Base-by-base conservation (phyloP, 2,888 invertebrate genomes). In the Spicauda simplicius region DNA sequence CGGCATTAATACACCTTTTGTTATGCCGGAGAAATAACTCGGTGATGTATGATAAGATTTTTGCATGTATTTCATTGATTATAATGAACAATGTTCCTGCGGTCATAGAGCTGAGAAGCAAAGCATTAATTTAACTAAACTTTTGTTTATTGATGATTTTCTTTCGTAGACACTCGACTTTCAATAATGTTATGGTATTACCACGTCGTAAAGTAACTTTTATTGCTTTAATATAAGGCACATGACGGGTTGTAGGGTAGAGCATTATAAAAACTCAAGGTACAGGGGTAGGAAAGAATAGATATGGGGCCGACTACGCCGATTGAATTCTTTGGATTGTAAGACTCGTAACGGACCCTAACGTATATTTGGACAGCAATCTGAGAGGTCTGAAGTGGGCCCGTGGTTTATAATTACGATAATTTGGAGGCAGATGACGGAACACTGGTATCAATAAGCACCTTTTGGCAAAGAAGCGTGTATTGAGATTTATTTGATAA, bases 341-440 rank as follows among this genome's bases (percentile, higher is more conserved):
- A 81, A 85, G 85, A 80, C 79, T 81, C 85, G 84, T 90, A 93
- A 92, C 91, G 90, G 88, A 87, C 93, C 91, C 91, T 78, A 93
- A 92, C 92, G 93, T 90, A 88, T 91, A 91, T 91, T 92, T 91
- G 91, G 92, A 91, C 91, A 91, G 88, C 88, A 90, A 91, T 80
- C 88, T 81, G 90, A 91, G 91, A 91, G 90, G 83, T 85, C 79
- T 92, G 81, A 84, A 93, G 92, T 91, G 88, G 85, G 83, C 86
- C 86, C 85, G 78, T 80, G 83, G 86, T 86, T 91, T 89, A 86
- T 91, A 93, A 93, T 92, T 92, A 91, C 92, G 85, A 90, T 93
- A 91, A 93, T 91, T 91, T 90, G 77, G 71, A 71, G 79, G 86
- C 86, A 90, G 90, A 91, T 89, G 88, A 90, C 88, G 85, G 66